These are phyloP conservation scores for Zosterops lateralis DNA, from an alignment of 2,113 vertebrate species.

Conservation along the genomic window DNA sequence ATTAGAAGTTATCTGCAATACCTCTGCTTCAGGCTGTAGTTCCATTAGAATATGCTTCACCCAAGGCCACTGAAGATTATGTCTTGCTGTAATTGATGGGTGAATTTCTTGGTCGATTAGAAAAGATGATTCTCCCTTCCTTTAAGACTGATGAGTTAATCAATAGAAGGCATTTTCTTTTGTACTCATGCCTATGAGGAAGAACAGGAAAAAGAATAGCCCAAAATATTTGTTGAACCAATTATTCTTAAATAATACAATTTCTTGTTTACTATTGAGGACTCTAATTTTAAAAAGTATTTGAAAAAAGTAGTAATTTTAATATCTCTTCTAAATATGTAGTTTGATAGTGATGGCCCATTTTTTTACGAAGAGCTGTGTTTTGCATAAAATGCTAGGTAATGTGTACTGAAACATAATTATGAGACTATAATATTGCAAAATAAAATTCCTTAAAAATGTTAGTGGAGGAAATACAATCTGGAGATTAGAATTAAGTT, in stretches of 20 bases:
- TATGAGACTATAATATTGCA: not conserved
- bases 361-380: not conserved
- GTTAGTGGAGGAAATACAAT: not conserved
- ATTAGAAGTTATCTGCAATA: not conserved
- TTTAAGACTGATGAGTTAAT: not conserved
- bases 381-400: not conserved
- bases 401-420: not conserved
- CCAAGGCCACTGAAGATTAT: not conserved
- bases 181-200: not conserved
- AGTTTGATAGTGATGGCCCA: not conserved
- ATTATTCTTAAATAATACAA: not conserved
- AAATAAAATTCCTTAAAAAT: constrained; percentile 32
- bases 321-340: not conserved
- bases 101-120: not conserved
- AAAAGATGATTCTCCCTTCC: not conserved
- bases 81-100: not conserved
- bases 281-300: not conserved
- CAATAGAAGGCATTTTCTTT: not conserved
- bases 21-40: not conserved
- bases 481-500: constrained; percentile 20
- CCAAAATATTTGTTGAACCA: not conserved
- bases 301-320: not conserved
- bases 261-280: not conserved
- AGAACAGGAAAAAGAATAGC: not conserved
- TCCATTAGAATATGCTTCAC: not conserved